These are phyloP conservation scores for Falco concolor DNA, from an alignment of 2,797 vertebrate genomes.

Conservation along the genomic window DNA sequence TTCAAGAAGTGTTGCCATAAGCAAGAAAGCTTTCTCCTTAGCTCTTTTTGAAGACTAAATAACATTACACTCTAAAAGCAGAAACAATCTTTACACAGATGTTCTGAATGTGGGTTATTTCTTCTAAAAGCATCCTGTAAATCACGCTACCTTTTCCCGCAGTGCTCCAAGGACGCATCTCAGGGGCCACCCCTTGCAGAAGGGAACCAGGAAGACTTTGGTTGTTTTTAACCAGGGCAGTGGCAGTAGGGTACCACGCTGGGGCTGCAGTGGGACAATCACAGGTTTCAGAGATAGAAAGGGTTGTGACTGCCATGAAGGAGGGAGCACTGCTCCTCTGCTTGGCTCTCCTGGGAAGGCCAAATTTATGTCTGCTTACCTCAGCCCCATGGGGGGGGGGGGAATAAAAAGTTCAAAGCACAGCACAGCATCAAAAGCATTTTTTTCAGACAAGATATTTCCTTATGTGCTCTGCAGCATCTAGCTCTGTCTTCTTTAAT, in stretches of 20 bases:
- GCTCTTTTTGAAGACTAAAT: background rate
- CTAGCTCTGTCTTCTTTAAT: background rate
- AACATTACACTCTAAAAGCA: background rate
- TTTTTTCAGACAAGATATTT: background rate
- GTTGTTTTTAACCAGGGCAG: background rate
- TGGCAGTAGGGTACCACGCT: accelerated
- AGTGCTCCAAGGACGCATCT: background rate
- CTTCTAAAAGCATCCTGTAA: background rate
- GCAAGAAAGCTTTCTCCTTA: background rate
- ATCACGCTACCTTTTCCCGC: background rate
- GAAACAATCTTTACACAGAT: background rate
- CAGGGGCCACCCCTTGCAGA: background rate
- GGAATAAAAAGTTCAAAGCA: background rate
- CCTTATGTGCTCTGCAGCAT: background rate
- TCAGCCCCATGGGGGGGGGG: background rate
- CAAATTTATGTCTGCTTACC: background rate
- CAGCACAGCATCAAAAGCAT: background rate
- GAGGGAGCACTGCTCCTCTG: accelerated
- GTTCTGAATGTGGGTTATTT: background rate
- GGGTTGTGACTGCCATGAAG: accelerated
- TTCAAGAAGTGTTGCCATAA: background rate
- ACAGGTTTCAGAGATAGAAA: background rate
- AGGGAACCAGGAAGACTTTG: background rate
- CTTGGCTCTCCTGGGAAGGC: background rate
- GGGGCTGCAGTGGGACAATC: accelerated